These are phyloP conservation scores for Hyppa rectilinea DNA, from an alignment of 2,888 invertebrate genomes.

Conservation along the genomic window DNA sequence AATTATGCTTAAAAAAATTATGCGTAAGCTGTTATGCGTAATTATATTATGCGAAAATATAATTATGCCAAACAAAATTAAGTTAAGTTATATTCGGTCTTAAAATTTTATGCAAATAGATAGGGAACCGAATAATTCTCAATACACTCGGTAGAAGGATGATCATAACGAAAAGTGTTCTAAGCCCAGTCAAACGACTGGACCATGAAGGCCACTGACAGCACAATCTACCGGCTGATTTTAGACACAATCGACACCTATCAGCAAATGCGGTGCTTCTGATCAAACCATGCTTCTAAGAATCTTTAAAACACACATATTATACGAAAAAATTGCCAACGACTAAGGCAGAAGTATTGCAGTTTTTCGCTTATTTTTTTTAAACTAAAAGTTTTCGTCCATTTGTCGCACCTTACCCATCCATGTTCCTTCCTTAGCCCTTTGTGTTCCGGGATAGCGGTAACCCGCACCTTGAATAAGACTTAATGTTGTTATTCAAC, in stretches of 20 bases:
- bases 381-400: not conserved
- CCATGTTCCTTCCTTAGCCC: no score
- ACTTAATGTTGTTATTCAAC: not conserved
- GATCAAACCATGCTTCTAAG: not conserved
- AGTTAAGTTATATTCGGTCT: no score
- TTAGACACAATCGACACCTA: not conserved
- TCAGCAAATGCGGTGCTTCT: not conserved
- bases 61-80: no score
- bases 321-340: no score
- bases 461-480: not conserved
- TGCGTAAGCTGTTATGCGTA: no score
- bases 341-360: not conserved
- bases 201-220: not conserved
- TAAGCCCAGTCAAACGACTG: not conserved
- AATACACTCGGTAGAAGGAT: not conserved
- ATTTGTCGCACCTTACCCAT: no score
- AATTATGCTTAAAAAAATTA: no score
- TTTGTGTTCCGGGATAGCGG: no score
- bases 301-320: no score
- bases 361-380: not conserved
- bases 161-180: not conserved
- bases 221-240: not conserved
- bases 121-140: no score
- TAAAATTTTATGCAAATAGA: no score
- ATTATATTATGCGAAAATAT: no score